A percentile compares a stretch with the other conserved stretches of the same genome.
Evolutionary conservation across 2,888 invertebrate species (phyloP).

Genomic region (Baccha elongata): DNA sequence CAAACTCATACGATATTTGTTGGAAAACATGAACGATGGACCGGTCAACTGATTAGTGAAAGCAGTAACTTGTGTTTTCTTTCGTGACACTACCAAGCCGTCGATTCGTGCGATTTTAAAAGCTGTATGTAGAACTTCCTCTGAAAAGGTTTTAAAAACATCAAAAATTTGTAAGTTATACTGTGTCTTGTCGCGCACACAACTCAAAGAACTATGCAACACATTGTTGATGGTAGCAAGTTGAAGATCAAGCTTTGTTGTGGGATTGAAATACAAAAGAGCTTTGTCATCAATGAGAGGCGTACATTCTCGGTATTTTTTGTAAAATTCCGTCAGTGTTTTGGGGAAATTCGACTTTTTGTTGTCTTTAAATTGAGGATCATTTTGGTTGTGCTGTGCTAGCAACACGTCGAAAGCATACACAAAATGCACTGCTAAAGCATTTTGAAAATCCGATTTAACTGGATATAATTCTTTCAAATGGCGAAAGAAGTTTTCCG

Average conservation of each 20-base stretch:
- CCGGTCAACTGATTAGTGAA: slow-evolving; percentile 77
- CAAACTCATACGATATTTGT: slow-evolving; percentile 81
- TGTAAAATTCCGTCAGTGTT: slow-evolving; percentile 78
- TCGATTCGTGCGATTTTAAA: slow-evolving; percentile 85
- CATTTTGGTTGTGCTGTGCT: slow-evolving; percentile 1
- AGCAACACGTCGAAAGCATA: slow-evolving; percentile 32
- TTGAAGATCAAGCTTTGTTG: slow-evolving; percentile 77
- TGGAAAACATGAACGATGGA: slow-evolving; percentile 81
- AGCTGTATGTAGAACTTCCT: slow-evolving; percentile 85
- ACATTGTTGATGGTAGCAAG: slow-evolving; percentile 79
- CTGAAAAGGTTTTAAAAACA: slow-evolving; percentile 89
- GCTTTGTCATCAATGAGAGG: slow-evolving; percentile 76
- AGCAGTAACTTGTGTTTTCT: slow-evolving; percentile 78
- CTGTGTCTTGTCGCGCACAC: slow-evolving; percentile 85
- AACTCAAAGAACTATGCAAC: slow-evolving; percentile 87
- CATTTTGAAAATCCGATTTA: slow-evolving; percentile 77
- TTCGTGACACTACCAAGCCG: slow-evolving; percentile 84
- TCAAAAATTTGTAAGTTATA: slow-evolving; percentile 87
- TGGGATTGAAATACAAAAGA: slow-evolving; percentile 77
- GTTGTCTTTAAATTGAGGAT: slow-evolving; percentile 22
- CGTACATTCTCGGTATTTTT: slow-evolving; percentile 75
- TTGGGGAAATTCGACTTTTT: slow-evolving; percentile 79
- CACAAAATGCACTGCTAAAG: slow-evolving; percentile 80
- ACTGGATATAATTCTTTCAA: slow-evolving; percentile 78
- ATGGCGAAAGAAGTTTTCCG: slow-evolving; percentile 79